Evolutionary conservation across 2,113 vertebrate species (phyloP), one percentile per base, ranked within the genome.

Genomic region (Trogon melanurus): DNA sequence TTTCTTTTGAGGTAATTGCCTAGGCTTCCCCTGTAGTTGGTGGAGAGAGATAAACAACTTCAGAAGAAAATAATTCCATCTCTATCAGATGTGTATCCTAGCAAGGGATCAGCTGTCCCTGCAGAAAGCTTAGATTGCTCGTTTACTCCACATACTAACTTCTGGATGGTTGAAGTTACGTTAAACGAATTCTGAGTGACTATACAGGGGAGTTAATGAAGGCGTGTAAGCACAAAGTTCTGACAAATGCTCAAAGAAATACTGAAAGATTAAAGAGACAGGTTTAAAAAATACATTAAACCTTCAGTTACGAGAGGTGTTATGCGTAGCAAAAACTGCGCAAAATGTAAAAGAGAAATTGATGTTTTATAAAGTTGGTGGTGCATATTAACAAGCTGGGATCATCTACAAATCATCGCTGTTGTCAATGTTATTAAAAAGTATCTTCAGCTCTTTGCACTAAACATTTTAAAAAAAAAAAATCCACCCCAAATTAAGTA

Each of bases 201-300:
- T 93, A n/a, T 80, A 36, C 56, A 81, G 53, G 56, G 19, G 65
- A 95, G 30, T 60, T 95, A 97, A 96, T 90, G 90, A 96, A 95
- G 76, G 85, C 79, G 75, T 88, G 71, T 90, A 95, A 89, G 90
- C 82, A 86, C 74, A 83, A 76, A 95, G 79, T 89, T 85, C 91
- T 97, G 95, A 96, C 93, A 96, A 96, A 90, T 86, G 79, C 88
- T 96, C 81, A 91, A 80, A 96, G 85, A 94, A 94, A 96, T 61
- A 57, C 64, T 92, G 82, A 78, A 95, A 97, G 95, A 96, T 96
- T 94, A 97, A 96, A 96, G 95, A 94, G 53, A 12, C 26, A 67
- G 76, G n/a, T 89, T 95, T 96, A 85, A 97, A 95, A 97, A 95
- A 96, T 97, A 78, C 88, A 95, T 97, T 96, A 93, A 91, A 92